These are phyloP conservation scores for Actenoides lindsayi DNA, from an alignment of 2,113 vertebrate species.

Conservation along the genomic window DNA sequence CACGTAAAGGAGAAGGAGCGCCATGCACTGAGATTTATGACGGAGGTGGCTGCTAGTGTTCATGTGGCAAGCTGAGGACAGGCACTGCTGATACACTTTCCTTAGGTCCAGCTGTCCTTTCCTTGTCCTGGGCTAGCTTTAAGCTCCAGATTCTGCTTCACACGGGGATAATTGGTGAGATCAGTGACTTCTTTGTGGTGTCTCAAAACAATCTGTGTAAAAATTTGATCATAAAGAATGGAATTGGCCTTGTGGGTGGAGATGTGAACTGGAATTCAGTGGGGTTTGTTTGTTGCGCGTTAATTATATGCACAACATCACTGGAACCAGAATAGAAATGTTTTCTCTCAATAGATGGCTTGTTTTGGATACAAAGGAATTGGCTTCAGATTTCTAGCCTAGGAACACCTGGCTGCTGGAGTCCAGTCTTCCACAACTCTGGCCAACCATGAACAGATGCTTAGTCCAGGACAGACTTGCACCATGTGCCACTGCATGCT, in stretches of 20 bases:
- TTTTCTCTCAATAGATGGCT: not conserved
- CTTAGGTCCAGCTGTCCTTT: not conserved
- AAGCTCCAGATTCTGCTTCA: not conserved
- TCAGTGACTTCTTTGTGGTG: not conserved
- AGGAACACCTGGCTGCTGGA: not conserved
- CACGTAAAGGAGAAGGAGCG: not conserved
- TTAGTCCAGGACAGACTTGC: not conserved
- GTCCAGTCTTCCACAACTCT: not conserved
- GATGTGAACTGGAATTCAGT: not conserved
- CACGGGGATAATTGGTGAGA: fast-evolving
- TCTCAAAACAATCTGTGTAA: not conserved
- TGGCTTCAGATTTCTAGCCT: not conserved
- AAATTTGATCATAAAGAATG: not conserved
- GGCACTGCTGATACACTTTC: not conserved
- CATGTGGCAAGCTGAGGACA: not conserved
- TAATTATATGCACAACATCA: not conserved
- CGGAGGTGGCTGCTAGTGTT: not conserved
- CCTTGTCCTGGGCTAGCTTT: not conserved
- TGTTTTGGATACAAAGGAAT: not conserved
- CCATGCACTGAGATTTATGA: not conserved
- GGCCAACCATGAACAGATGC: not conserved
- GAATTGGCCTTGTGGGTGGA: not conserved
- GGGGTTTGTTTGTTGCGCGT: not conserved
- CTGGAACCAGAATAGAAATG: not conserved
- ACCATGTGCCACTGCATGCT: not conserved